Base-by-base conservation (phyloP, 2,113 vertebrate genomes). In the Catharus bicknelli region DNA sequence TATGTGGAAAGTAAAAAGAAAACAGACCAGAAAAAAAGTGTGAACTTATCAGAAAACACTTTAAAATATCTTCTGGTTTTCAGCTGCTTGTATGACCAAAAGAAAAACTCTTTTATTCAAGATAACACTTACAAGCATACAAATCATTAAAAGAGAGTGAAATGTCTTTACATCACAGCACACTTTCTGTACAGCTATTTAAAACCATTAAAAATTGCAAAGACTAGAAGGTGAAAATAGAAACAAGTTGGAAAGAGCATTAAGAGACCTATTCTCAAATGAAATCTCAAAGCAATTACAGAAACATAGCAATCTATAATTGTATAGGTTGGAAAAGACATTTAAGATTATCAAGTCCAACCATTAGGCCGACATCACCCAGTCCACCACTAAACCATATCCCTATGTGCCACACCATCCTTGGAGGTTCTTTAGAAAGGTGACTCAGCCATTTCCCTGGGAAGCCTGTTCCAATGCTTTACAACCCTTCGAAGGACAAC, bases 61-160 rank as follows among this genome's bases (percentile, higher is more conserved):
- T 86, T 17, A 59, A 83, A 93, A 77, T 40, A 74, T n/a, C 55
- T 77, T 88, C 82, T 64, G 36, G 7, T 95, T 96, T 91, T 90
- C 64, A 89, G 77, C 42, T 93, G 61, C 76, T 83, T 50, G 30
- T 45, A 58, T 62, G 76, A 82, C 18, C 38, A 78, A 76, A 57
- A 72, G 36, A 36, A 82, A 86, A 86, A 57, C 1, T 54, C 18
- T 47, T 50, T 13, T 34, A 15, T 12, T 5, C 51, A 62, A 18
- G 29, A 38, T 64, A 83, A 67, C 72, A 78, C 13, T 48, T 13
- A 2, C 10, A 87, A 68, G 7, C 2, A 7, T 29, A 76, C 0
- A 1, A 34, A 90, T 88, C 11, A 54, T 43, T 54, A 32, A n/a
- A 90, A 53, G 11, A 86, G 27, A 6, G 21, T 57, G 78, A 61